Evolutionary conservation across 1,140 invertebrate species (phyloP), one percentile per base, ranked within the genome.

Genomic region (Melitaea cinxia): DNA sequence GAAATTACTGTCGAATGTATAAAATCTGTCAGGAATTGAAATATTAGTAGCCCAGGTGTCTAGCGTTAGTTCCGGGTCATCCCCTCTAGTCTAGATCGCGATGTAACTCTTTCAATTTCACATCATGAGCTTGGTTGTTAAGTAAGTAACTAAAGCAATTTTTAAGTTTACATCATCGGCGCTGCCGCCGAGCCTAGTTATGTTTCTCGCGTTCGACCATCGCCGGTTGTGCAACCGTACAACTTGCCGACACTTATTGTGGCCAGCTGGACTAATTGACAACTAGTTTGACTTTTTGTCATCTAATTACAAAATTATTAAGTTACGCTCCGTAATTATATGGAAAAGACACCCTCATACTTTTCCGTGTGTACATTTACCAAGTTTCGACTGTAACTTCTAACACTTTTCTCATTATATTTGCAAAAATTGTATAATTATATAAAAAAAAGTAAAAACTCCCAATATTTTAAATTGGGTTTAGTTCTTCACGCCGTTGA

Each of bases 61-160:
- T 56, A 9, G 9, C 37, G 35, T 58, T 59, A 65, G 56, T 87
- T 88, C 84, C 84, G 82, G 80, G 81, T 87, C 75, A 79, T 75
- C 84, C 83, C 80, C 82, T 60, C 78, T 28, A 56, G 64, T 73
- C 75, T 78, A 82, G 76, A 72, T 74, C 57, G 59, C 72, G 73
- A 74, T 81, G 82, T 75, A 86, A 85, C 73, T 78, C 61, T 70
- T 77, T 78, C 64, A 87, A 81, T 89, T 87, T 89, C 85, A 85
- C 85, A 86, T 86, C 80, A n/a, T n/a, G 74, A 76, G 72, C 73
- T 75, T 68, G 54, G 79, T 70, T 88, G 79, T 70, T 88, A 88
- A 88, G 83, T 88, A 88, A 88, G 83, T 87, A 88, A 88, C 66
- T 88, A 90, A 87, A 88, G 85, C 85, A 91, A 89, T 91, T 91